These are phyloP conservation scores for Genyomyrus donnyi DNA, from an alignment of 2,113 vertebrate genomes.

Conservation along the genomic window DNA sequence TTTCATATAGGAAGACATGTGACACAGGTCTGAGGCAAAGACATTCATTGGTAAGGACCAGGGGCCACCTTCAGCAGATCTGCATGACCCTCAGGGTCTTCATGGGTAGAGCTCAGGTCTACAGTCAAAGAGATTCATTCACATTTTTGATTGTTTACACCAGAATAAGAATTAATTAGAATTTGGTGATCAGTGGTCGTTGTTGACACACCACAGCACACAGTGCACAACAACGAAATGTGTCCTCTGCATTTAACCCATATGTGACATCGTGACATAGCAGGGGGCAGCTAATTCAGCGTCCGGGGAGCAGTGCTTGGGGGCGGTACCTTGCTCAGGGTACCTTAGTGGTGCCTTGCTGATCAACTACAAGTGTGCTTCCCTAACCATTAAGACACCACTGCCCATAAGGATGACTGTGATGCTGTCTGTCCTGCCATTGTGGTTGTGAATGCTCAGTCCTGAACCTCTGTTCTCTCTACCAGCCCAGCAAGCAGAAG, in stretches of 20 bases:
- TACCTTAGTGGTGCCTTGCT: no score
- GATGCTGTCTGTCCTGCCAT: neutral
- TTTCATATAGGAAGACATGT: neutral
- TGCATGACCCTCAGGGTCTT: neutral
- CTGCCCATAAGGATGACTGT: neutral
- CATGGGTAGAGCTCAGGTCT: neutral
- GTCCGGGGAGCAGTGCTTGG: no score
- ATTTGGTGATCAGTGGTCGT: no score
- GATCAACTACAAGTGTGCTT: no score
- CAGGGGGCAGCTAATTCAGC: no score
- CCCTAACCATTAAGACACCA: no score
- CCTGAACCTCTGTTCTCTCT: neutral
- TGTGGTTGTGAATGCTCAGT: neutral
- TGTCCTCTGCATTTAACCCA: no score
- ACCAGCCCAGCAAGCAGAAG: conserved; percentile 79
- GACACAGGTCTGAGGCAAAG: neutral
- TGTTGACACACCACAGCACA: no score
- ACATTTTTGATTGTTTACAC: neutral
- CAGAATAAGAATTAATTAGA: neutral
- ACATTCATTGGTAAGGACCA: neutral
- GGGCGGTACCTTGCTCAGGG: no score
- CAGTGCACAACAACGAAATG: no score
- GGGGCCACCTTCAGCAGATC: neutral
- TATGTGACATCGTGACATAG: no score
- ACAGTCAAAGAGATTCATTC: neutral